Evolutionary conservation across 53 echinoderm and acorn worm genomes (phyloP).

Genomic region (Mesocentrotus franciscanus): DNA sequence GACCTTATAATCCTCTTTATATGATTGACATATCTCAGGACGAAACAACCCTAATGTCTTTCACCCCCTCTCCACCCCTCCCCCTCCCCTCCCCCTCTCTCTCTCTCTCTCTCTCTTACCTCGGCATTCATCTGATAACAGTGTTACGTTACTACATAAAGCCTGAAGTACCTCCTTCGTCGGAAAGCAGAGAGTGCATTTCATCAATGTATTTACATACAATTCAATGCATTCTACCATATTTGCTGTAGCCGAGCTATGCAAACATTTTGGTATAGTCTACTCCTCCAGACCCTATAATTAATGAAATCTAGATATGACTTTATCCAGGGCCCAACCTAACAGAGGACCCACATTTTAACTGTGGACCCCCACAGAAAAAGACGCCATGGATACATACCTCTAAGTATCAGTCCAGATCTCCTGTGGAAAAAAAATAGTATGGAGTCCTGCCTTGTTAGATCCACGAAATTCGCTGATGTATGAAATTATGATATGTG

Average conservation of each 20-base stretch:
- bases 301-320: neutral
- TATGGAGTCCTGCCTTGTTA: neutral
- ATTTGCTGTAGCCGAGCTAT: conserved; percentile 39
- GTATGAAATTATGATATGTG: neutral
- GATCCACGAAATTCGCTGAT: neutral
- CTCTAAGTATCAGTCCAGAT: too few relatives aligned
- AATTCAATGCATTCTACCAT: conserved; percentile 42
- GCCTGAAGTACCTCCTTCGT: conserved; percentile 20
- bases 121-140: neutral
- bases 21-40: neutral
- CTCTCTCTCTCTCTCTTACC: neutral
- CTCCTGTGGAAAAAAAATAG: too few relatives aligned
- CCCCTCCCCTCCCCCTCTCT: neutral
- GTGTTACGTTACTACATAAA: conserved; percentile 27
- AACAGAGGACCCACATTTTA: too few relatives aligned
- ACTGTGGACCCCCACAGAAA: too few relatives aligned
- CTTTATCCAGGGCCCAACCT: neutral
- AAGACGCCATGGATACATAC: too few relatives aligned
- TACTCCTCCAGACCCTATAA: neutral
- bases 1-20: conserved; percentile 37
- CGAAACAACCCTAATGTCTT: neutral
- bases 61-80: neutral
- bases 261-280: neutral
- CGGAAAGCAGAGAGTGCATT: neutral
- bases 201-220: conserved; percentile 18